phyloP scores from a whole-genome alignment of 1,140 invertebrate genomes.

The Linepithema humile region DNA sequence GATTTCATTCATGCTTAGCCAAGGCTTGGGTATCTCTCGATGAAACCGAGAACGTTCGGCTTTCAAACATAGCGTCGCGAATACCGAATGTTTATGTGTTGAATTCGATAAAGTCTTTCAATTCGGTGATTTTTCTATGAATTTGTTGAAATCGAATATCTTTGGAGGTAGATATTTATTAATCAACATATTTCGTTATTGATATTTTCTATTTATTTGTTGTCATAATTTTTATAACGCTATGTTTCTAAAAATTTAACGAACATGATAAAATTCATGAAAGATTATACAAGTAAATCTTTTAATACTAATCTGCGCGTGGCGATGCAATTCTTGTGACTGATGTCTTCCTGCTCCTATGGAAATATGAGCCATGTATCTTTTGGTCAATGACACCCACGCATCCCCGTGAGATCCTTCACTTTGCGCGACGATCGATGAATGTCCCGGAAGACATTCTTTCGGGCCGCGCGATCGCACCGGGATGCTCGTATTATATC shows the following conservation, averaged over 20 bases:
- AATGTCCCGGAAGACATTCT: constrained; percentile 70
- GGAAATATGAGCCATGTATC: constrained; percentile 35
- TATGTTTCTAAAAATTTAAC: neutral
- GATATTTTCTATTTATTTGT: neutral
- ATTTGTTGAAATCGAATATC: neutral
- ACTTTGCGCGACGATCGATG: constrained; percentile 58
- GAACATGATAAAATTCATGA: neutral
- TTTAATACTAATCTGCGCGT: no score
- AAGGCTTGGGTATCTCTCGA: constrained; percentile 45
- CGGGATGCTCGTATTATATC: constrained; percentile 67
- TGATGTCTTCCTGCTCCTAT: neutral
- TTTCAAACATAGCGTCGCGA: neutral
- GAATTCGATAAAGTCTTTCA: neutral
- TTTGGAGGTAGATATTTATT: neutral
- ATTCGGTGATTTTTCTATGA: neutral
- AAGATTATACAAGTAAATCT: neutral
- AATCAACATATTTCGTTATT: neutral
- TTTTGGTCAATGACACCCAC: constrained; percentile 39
- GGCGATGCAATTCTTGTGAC: constrained; percentile 17
- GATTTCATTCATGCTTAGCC: constrained; percentile 59
- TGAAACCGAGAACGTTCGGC: constrained; percentile 34
- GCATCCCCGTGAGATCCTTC: constrained; percentile 64
- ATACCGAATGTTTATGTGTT: neutral
- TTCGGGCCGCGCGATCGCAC: constrained; percentile 45
- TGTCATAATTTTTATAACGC: neutral